Conservation (phyloP, 2,113 vertebrate species). For the Sebastes fasciatus region DNA sequence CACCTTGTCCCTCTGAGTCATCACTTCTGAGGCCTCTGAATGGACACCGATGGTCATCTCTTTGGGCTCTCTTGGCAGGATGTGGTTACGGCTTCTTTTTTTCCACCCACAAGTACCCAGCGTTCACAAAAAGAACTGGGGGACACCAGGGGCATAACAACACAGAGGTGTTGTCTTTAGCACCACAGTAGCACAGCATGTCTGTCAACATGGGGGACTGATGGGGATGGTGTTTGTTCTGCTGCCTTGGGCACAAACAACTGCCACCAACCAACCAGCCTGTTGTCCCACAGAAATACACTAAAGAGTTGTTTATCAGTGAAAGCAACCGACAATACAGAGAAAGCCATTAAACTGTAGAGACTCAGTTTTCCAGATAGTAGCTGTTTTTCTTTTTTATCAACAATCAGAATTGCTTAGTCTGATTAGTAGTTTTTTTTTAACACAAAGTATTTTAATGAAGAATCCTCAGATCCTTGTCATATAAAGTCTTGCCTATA, state of each 20-base stretch:
- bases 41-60: constrained; percentile 47
- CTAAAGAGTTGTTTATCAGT: constrained; percentile 5
- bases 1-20: constrained; percentile 59
- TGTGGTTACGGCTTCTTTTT: constrained; percentile 26
- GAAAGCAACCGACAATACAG: constrained; percentile 9
- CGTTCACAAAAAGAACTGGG: constrained; percentile 21
- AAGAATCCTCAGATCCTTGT: not conserved
- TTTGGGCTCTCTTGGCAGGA: constrained; percentile 29
- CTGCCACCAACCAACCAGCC: not conserved
- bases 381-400: not conserved
- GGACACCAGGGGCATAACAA: constrained; percentile 11
- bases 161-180: constrained; percentile 61
- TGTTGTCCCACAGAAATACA: not conserved
- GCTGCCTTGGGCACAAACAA: constrained; percentile 27
- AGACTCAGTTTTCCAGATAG: not conserved
- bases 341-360: not conserved
- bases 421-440: not conserved
- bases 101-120: constrained; percentile 33
- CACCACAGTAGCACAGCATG: constrained; percentile 41
- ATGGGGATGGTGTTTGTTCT: constrained; percentile 55
- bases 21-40: constrained; percentile 45
- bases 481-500: not conserved
- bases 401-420: not conserved
- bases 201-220: constrained; percentile 57
- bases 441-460: not conserved